Evolutionary conservation across 2,888 invertebrate species (phyloP), one percentile per base, ranked within the genome.

Genomic region (Drosophila atripex): DNA sequence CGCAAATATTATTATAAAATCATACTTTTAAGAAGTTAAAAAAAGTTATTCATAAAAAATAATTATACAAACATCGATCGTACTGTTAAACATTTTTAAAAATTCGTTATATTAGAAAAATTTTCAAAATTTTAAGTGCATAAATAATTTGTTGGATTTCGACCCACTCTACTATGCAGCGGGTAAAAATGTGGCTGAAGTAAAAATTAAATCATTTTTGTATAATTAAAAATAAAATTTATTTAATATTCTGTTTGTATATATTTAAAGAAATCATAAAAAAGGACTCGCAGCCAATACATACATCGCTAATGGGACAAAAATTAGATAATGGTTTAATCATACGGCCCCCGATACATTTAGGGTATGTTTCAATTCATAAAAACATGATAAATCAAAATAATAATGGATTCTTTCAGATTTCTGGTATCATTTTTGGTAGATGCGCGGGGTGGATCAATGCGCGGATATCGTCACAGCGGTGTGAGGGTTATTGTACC

Each of bases 371-470:
- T 12, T 9, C 11, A 11, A 6, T 30, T 28, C 1, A n/a, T 5
- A 6, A 7, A 0, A 8, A 18, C 21, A 16, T 23, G 3, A 28
- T 49, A 18, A 14, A 30, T 18, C 6, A 9, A 5, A 7, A 16
- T 30, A 30, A 30, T 30, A n/a, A 3, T 12, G 2, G n/a, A 14
- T 16, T 54, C 7, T 61, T 64, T 2, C 39, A 97, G 97, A 89
- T 99, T 99, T 93, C 94, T 99, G 92, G 99, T 99, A 87, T 99
- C 99, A 78, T 99, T 99, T 93, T 95, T 99, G 93, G 99, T 99
- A 80, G 99, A 99, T 91, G 99, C 99, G 0, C 95, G 99, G 14
- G 99, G 99, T 18, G 99, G 99, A 7, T 98, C 99, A 18, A 99
- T 99, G 99, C 95, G 98, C 78, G 99, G 99, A 16, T 99, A 99